phyloP scores from a whole-genome alignment of 2,797 vertebrate species.

The Brachyrhaphis roseni region DNA sequence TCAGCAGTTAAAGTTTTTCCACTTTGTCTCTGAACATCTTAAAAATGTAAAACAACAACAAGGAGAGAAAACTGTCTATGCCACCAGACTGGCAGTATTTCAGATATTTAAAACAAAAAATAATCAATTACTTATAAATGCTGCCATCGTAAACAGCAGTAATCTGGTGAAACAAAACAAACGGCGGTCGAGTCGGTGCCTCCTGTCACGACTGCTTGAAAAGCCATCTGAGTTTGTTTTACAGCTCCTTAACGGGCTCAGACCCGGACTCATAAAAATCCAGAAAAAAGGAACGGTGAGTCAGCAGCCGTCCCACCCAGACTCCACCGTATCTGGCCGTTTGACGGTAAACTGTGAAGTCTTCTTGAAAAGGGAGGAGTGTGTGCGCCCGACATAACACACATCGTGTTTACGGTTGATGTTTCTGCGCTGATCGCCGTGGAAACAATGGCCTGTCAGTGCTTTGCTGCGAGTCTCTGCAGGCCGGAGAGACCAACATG shows the following conservation, averaged over 20 bases:
- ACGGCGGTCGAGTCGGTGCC: too few relatives aligned
- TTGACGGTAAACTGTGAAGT: conserved; percentile 36
- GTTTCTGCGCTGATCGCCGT: conserved; percentile 25
- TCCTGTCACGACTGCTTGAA: conserved; percentile 55
- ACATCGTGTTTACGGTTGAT: conserved; percentile 29
- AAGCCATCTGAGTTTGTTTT: conserved; percentile 79
- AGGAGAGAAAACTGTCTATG: not conserved
- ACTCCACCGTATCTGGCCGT: not conserved
- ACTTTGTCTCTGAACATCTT: too few relatives aligned
- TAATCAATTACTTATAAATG: too few relatives aligned
- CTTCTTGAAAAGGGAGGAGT: conserved; percentile 47
- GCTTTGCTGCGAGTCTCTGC: conserved; percentile 46
- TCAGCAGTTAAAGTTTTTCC: too few relatives aligned
- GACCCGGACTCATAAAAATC: conserved; percentile 76
- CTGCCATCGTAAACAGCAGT: conserved; percentile 29
- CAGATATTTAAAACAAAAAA: too few relatives aligned
- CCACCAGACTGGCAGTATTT: too few relatives aligned
- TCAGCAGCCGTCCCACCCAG: too few relatives aligned
- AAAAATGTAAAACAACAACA: not conserved
- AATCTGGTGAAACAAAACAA: conserved; percentile 51
- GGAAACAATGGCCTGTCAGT: conserved; percentile 49
- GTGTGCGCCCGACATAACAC: conserved; percentile 33
- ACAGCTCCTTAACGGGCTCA: conserved; percentile 72
- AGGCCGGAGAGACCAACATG: conserved; percentile 48
- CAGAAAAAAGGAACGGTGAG: conserved; percentile 52